Conservation (phyloP, 2,113 vertebrate genomes). For the Leptodactylus fuscus region DNA sequence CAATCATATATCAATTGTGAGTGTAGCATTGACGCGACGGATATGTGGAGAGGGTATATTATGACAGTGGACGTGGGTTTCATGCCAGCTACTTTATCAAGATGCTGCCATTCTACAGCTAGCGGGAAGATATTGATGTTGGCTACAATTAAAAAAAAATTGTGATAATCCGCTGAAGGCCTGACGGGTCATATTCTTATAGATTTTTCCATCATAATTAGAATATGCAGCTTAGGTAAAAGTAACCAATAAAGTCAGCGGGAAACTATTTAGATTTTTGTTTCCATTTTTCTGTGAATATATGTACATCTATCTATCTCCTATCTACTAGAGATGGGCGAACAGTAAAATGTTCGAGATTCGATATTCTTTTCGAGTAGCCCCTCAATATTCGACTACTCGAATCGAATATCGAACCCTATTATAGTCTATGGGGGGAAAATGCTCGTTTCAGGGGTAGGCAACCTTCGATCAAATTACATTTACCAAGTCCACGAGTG, state of each 20-base stretch:
- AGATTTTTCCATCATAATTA: neutral
- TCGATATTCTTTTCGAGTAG: no score
- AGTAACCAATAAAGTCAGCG: neutral
- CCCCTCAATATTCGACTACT: no score
- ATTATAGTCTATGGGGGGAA: no score
- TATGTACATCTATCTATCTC: no score
- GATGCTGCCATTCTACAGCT: constrained; percentile 10
- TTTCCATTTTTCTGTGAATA: no score
- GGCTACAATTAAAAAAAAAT: neutral
- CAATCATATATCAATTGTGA: constrained; percentile 57
- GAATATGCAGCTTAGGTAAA: neutral
- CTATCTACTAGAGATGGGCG: no score
- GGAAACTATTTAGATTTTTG: neutral
- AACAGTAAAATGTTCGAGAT: no score
- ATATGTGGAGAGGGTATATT: constrained; percentile 10
- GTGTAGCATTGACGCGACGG: constrained; percentile 22
- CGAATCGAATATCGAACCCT: no score
- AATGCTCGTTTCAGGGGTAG: no score
- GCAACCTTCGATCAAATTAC: no score
- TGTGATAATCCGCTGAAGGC: neutral
- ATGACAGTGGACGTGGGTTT: constrained; percentile 43
- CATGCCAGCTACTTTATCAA: constrained; percentile 51
- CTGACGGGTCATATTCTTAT: neutral
- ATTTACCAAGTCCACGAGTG: no score
- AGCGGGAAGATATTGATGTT: constrained; percentile 20